Conservation (phyloP, 2,888 invertebrate species). For the Acrobasis suavella region DNA sequence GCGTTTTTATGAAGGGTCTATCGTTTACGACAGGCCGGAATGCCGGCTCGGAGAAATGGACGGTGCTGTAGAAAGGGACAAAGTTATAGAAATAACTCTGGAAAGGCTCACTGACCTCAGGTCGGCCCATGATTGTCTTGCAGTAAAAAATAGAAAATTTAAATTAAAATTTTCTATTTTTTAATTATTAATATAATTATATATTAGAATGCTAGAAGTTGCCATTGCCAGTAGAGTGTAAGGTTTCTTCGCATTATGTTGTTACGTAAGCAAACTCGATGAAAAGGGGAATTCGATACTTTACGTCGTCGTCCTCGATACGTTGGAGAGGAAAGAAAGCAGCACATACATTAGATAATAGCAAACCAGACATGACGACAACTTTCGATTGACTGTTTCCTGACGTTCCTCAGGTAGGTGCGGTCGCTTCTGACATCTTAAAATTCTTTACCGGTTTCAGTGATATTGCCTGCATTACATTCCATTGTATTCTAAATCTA, state of each 20-base stretch:
- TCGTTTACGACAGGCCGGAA: conserved; percentile 46
- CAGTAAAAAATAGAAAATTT: not conserved
- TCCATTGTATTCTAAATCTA: conserved; percentile 27
- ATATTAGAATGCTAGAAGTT: not conserved
- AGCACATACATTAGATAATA: conserved; percentile 29
- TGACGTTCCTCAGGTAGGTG: conserved; percentile 50
- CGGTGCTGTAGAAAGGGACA: conserved; percentile 39
- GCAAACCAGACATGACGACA: conserved; percentile 47
- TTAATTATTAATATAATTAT: too few relatives aligned
- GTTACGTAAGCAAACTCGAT: not conserved
- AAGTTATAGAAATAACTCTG: conserved; percentile 40
- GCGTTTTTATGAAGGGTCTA: conserved; percentile 48
- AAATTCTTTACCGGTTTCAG: conserved; percentile 30
- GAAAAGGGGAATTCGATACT: conserved; percentile 24
- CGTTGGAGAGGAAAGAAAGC: conserved; percentile 26
- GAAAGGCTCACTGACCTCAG: conserved; percentile 22
- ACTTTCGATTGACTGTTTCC: conserved; percentile 50
- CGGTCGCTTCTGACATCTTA: conserved; percentile 31
- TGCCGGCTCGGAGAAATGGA: conserved; percentile 40
- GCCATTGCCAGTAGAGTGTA: not conserved
- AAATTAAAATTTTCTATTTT: too few relatives aligned
- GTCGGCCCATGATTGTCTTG: not conserved
- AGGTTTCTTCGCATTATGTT: not conserved
- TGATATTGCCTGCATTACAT: conserved; percentile 6
- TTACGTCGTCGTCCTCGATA: conserved; percentile 28